Conservation (phyloP, 2,113 vertebrate genomes). For the Phrynosoma platyrhinos region DNA sequence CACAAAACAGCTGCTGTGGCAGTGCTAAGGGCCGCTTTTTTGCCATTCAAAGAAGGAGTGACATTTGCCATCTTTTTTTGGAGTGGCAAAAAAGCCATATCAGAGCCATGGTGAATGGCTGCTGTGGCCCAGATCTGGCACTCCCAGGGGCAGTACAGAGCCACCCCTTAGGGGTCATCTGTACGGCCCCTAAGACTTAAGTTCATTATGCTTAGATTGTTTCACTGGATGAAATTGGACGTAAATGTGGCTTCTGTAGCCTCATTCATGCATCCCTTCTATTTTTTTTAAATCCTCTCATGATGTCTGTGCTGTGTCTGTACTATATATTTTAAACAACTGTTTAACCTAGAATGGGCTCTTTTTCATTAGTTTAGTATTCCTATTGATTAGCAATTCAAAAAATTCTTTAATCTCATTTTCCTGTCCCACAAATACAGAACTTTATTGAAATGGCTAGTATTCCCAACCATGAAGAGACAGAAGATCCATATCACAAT, state of each 20-base stretch:
- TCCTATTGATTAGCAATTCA: slow-evolving; percentile 22
- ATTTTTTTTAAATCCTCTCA: neutral
- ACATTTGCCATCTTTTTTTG: too few relatives aligned
- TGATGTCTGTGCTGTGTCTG: neutral
- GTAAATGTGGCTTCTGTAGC: neutral
- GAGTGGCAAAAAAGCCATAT: too few relatives aligned
- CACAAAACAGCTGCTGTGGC: too few relatives aligned
- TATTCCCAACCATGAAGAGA: slow-evolving; percentile 13
- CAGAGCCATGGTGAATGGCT: too few relatives aligned
- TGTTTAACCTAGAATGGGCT: slow-evolving; percentile 7
- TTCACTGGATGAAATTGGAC: neutral
- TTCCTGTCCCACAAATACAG: slow-evolving; percentile 4
- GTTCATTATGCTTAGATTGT: neutral
- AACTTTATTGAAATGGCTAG: slow-evolving; percentile 1
- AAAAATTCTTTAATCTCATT: slow-evolving; percentile 26
- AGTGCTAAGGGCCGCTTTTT: too few relatives aligned
- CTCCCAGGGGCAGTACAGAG: too few relatives aligned
- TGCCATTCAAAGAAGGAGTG: too few relatives aligned
- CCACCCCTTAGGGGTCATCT: too few relatives aligned
- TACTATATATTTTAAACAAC: neutral
- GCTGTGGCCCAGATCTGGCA: too few relatives aligned
- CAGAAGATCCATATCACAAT: neutral
- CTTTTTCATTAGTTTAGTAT: neutral
- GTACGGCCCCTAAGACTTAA: too few relatives aligned
- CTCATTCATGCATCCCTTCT: neutral